These are phyloP conservation scores for Lutjanus erythropterus DNA, from an alignment of 2,113 vertebrate genomes.

Conservation along the genomic window DNA sequence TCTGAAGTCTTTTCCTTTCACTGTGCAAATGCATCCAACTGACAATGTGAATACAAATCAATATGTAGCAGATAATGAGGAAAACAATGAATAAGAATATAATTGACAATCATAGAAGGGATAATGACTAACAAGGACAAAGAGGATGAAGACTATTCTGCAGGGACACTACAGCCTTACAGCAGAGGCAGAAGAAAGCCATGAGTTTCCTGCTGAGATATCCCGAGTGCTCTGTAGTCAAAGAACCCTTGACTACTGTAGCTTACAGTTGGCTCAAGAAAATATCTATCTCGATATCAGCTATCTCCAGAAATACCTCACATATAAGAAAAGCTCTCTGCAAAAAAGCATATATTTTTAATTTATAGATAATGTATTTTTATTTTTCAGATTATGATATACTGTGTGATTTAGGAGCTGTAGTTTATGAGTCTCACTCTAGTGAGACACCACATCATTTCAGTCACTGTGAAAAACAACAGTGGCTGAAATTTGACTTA, in stretches of 20 bases:
- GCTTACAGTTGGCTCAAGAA: background rate
- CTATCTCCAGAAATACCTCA: background rate
- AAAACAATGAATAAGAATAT: constrained; percentile 7
- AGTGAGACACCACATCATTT: background rate
- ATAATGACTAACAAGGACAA: constrained; percentile 8
- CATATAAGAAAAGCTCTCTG: background rate
- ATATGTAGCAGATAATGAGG: background rate
- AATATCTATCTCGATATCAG: too few species aligned
- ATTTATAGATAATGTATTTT: background rate
- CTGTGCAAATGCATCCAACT: background rate
- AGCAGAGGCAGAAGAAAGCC: constrained; percentile 18
- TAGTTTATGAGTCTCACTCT: background rate
- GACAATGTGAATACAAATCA: background rate
- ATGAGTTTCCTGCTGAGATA: constrained; percentile 13
- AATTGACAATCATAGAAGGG: constrained; percentile 9
- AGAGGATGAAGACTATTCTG: background rate
- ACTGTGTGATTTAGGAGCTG: background rate
- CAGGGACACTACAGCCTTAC: constrained; percentile 2
- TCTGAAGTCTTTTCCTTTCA: background rate
- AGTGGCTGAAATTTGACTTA: constrained; percentile 12
- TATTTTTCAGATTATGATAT: background rate
- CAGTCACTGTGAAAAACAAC: constrained; percentile 5
- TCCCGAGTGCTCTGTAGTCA: background rate
- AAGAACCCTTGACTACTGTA: background rate
- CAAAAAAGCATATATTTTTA: background rate